Evolutionary conservation across 2,888 invertebrate genomes (phyloP).

Genomic region (Zygogramma bicolorata): DNA sequence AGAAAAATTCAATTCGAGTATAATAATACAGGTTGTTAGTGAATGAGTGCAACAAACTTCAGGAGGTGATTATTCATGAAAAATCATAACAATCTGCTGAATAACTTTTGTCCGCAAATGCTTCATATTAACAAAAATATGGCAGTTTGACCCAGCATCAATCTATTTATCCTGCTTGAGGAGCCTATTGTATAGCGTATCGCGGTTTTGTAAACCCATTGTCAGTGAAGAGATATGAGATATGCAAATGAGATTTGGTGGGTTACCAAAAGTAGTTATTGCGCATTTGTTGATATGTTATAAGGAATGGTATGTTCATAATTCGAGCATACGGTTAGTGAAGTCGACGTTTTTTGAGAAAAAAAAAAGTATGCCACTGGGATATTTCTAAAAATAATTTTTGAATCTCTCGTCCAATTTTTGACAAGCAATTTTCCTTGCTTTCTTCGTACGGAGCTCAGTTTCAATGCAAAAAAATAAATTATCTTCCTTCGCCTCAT

Average conservation of each 20-base stretch:
- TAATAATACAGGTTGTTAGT: no score
- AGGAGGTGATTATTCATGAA: no score
- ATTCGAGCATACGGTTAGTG: conserved; percentile 12
- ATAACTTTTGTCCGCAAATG: no score
- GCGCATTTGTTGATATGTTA: background rate
- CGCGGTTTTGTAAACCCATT: no score
- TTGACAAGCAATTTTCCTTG: background rate
- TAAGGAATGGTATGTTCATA: background rate
- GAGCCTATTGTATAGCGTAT: no score
- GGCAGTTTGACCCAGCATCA: no score
- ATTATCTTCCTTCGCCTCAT: background rate
- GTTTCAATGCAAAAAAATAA: background rate
- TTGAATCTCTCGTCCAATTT: background rate
- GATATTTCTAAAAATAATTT: background rate
- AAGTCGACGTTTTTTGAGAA: background rate
- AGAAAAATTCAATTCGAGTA: no score
- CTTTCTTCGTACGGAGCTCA: background rate
- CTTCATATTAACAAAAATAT: no score
- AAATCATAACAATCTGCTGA: no score
- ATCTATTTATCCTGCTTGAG: no score
- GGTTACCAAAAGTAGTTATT: conserved; percentile 1
- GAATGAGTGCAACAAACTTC: no score
- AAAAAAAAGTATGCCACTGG: background rate
- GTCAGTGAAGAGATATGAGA: no score
- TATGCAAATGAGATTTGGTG: conserved; percentile 12